A percentile compares a stretch with the other conserved stretches of the same genome.
Evolutionary conservation across 2,888 invertebrate genomes (phyloP).

Genomic region (Minunthozetes semirufus): DNA sequence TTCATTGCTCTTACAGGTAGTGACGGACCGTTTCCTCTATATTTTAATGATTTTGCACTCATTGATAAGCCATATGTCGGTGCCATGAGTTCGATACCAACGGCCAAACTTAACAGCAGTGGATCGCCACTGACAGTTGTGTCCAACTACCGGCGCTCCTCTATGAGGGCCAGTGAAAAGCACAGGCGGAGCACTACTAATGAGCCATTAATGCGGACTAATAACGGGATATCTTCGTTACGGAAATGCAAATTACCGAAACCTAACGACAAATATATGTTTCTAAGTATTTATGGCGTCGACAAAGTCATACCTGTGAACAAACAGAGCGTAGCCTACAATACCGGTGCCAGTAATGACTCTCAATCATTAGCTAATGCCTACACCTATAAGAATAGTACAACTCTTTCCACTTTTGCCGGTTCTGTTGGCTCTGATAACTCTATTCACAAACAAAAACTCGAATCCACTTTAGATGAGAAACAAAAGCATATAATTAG

Average conservation of each 20-base stretch:
- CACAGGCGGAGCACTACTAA: neutral
- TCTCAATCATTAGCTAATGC: constrained; percentile 4
- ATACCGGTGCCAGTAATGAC: neutral
- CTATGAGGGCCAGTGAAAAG: neutral
- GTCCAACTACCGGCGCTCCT: constrained; percentile 14
- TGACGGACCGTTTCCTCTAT: constrained; percentile 25
- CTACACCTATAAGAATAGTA: constrained; percentile 11
- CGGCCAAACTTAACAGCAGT: constrained; percentile 11
- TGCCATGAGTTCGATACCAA: constrained; percentile 27
- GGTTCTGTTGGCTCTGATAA: constrained; percentile 12
- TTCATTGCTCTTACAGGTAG: neutral
- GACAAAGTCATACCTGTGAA: constrained; percentile 28
- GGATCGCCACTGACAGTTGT: constrained; percentile 25
- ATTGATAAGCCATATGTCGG: constrained; percentile 34
- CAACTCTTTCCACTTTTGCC: constrained; percentile 21
- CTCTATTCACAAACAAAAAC: neutral
- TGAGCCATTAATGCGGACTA: constrained; percentile 8
- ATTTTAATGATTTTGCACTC: constrained; percentile 32
- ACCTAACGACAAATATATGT: constrained; percentile 27
- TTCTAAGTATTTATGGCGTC: constrained; percentile 24
- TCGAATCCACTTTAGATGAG: neutral
- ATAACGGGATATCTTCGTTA: neutral
- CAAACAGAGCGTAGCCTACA: neutral
- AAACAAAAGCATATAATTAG: neutral
- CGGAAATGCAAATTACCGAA: constrained; percentile 20